phyloP scores from a whole-genome alignment of 2,797 vertebrate genomes.

The Poecilia wingei region DNA sequence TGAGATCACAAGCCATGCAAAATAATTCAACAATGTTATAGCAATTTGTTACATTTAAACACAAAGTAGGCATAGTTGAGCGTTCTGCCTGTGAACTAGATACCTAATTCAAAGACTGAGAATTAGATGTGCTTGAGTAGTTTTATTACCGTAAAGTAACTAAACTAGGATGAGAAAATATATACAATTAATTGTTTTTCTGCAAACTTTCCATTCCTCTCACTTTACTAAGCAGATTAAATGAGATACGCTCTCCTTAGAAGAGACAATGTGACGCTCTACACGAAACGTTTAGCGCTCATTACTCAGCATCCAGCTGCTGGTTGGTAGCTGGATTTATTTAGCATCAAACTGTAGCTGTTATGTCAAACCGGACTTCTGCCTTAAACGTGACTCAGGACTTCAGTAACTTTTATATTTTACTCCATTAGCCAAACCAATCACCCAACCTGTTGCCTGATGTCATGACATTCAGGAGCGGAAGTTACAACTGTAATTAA shows the following conservation, averaged over 20 bases:
- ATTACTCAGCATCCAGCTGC: conserved; percentile 10
- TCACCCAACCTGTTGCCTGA: neutral
- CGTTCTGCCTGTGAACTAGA: neutral
- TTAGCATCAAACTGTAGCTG: neutral
- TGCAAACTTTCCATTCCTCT: neutral
- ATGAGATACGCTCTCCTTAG: neutral
- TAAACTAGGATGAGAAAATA: neutral
- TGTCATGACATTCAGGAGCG: neutral
- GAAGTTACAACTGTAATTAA: neutral
- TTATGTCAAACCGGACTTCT: neutral
- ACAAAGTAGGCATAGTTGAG: neutral
- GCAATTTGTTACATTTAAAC: neutral
- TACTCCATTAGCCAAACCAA: neutral
- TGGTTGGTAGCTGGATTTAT: neutral
- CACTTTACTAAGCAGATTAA: neutral
- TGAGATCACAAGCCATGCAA: neutral
- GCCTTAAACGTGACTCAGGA: neutral
- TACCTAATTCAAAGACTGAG: neutral
- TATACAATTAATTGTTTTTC: neutral
- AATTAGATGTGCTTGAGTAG: neutral
- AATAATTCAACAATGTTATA: neutral
- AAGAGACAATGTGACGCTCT: neutral
- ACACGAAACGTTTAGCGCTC: neutral
- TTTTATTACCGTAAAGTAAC: neutral
- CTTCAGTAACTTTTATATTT: neutral